phyloP scores from a whole-genome alignment of 1,140 invertebrate genomes.

The Parasteatoda tepidariorum region DNA sequence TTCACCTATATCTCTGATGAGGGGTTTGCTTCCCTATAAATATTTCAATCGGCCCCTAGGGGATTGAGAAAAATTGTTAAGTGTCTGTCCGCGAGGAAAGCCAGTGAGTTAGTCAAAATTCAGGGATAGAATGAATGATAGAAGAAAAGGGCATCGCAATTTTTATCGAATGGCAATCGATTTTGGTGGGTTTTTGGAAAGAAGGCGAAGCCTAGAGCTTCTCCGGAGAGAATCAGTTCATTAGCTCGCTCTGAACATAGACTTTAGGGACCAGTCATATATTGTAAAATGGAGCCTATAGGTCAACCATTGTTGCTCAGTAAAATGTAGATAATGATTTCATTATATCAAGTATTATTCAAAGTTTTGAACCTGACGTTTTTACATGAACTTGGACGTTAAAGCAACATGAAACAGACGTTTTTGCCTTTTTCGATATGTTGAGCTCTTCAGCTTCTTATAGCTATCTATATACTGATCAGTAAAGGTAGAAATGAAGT shows the following conservation, averaged over 20 bases:
- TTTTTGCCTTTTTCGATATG: neutral
- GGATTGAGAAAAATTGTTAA: constrained; percentile 39
- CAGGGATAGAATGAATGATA: neutral
- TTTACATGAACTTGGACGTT: neutral
- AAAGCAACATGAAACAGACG: neutral
- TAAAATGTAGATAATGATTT: too few species aligned
- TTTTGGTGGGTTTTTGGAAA: constrained; percentile 11
- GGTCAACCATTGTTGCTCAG: neutral
- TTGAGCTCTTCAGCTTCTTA: neutral
- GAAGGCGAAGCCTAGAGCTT: constrained; percentile 12
- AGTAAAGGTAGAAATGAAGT: neutral
- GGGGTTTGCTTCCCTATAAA: neutral
- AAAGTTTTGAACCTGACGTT: neutral
- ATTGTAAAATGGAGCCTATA: neutral
- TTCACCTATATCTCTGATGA: neutral
- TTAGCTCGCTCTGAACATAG: constrained; percentile 24
- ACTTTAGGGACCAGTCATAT: neutral
- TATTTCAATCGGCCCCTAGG: neutral
- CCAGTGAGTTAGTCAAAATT: constrained; percentile 16
- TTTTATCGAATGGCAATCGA: constrained; percentile 36
- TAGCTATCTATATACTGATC: neutral
- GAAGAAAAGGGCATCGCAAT: constrained; percentile 15
- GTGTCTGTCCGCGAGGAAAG: constrained; percentile 25
- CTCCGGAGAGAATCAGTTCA: constrained; percentile 51
- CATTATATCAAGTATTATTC: too few species aligned